Evolutionary conservation across 2,888 invertebrate species (phyloP).

Genomic region (Andrena flavipes): DNA sequence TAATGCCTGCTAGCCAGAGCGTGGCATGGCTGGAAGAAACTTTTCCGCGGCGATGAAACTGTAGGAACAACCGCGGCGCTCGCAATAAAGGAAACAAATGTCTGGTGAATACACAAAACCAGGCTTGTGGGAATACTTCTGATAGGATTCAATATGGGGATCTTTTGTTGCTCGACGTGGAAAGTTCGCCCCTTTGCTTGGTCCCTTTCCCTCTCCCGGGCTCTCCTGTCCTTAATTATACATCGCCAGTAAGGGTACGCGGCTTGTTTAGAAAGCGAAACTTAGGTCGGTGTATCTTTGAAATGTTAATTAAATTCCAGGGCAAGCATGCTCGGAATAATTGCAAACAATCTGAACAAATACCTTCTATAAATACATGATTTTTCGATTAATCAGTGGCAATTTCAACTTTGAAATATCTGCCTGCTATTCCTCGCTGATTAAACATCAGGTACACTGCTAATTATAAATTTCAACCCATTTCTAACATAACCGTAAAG

Average conservation of each 20-base stretch:
- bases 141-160: slow-evolving; percentile 40
- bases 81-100: slow-evolving; percentile 52
- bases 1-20: slow-evolving; percentile 33
- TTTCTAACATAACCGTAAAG: too few relatives aligned
- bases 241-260: background rate
- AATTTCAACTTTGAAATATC: too few relatives aligned
- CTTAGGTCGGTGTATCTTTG: background rate
- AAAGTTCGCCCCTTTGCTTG: background rate
- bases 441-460: too few relatives aligned
- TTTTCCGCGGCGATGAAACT: slow-evolving; percentile 40
- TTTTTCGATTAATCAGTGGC: too few relatives aligned
- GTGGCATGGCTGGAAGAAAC: slow-evolving; percentile 29
- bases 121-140: slow-evolving; percentile 12
- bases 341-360: too few relatives aligned
- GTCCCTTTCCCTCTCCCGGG: background rate
- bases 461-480: too few relatives aligned
- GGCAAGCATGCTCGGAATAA: too few relatives aligned
- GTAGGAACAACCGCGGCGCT: slow-evolving; percentile 35
- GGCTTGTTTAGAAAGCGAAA: background rate
- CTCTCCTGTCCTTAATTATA: background rate
- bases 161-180: slow-evolving; percentile 37
- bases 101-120: slow-evolving; percentile 14
- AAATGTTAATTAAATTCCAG: too few relatives aligned
- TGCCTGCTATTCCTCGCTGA: too few relatives aligned
- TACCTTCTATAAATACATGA: too few relatives aligned